A percentile compares a stretch with the other conserved stretches of the same genome.
Conservation (phyloP, 1,140 invertebrate genomes). For the Zaprionus kolodkinae region DNA sequence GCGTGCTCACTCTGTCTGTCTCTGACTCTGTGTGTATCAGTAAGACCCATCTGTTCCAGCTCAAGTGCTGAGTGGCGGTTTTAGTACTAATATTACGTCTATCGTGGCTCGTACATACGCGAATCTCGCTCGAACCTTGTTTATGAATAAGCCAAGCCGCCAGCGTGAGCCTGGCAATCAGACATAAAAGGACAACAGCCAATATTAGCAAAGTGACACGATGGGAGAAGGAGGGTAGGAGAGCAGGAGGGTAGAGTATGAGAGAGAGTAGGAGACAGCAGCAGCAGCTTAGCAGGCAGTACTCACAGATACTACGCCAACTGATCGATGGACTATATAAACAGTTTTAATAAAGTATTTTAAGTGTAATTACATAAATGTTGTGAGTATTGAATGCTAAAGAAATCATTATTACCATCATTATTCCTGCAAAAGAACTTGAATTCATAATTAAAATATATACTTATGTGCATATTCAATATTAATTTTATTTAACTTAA, state of each 20-base stretch:
- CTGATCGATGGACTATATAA: too few species aligned
- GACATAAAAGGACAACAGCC: slow-evolving; percentile 36
- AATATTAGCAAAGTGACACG: neutral
- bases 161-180: slow-evolving; percentile 22
- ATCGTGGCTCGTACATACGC: slow-evolving; percentile 41
- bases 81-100: slow-evolving; percentile 66
- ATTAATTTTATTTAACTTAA: too few species aligned
- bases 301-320: too few species aligned
- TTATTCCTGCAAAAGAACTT: too few species aligned
- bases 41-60: slow-evolving; percentile 50
- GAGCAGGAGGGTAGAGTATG: neutral
- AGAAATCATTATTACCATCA: too few species aligned
- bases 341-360: too few species aligned
- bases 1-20: neutral
- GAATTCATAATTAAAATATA: too few species aligned
- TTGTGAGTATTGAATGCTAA: too few species aligned
- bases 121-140: slow-evolving; percentile 17
- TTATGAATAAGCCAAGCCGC: slow-evolving; percentile 43
- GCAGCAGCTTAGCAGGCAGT: too few species aligned
- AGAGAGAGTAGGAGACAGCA: neutral
- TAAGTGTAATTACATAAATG: too few species aligned
- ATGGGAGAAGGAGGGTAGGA: neutral
- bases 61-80: slow-evolving; percentile 30
- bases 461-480: too few species aligned
- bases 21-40: slow-evolving; percentile 2